phyloP scores from a whole-genome alignment of 1,140 invertebrate genomes.

The Zelostemma sp. region DNA sequence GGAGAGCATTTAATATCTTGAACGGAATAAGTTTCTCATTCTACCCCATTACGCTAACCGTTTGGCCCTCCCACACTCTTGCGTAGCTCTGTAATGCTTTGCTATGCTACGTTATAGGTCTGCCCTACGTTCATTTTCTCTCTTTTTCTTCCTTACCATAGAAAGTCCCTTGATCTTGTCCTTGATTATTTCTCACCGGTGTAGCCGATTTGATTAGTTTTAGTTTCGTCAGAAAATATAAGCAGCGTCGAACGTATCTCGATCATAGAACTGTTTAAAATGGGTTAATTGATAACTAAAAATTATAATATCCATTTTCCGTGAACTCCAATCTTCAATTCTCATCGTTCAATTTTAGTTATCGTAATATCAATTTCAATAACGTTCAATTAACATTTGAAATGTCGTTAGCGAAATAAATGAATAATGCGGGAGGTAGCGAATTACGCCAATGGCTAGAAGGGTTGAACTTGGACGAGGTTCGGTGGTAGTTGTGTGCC shows the following conservation, averaged over 20 bases:
- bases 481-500: constrained; percentile 45
- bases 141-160: constrained; percentile 40
- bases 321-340: too few relatives aligned
- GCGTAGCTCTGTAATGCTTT: constrained; percentile 54
- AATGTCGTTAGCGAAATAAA: constrained; percentile 24
- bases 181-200: constrained; percentile 59
- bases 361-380: neutral
- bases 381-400: constrained; percentile 22
- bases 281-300: too few relatives aligned
- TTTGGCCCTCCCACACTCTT: constrained; percentile 56
- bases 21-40: constrained; percentile 62
- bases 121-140: constrained; percentile 42
- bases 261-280: too few relatives aligned
- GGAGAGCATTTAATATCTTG: constrained; percentile 56
- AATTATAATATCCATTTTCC: too few relatives aligned
- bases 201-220: constrained; percentile 51
- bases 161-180: constrained; percentile 51
- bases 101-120: constrained; percentile 26
- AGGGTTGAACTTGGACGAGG: constrained; percentile 58
- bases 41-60: constrained; percentile 63
- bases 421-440: constrained; percentile 18
- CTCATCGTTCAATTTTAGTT: neutral
- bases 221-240: neutral
- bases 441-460: constrained; percentile 59
- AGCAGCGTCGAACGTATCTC: too few relatives aligned